Percentiles rank a stretch among this genome's conserved stretches.
Evolutionary conservation across 2,888 invertebrate species (phyloP).

Genomic region (Rambutsinella grinnellia): DNA sequence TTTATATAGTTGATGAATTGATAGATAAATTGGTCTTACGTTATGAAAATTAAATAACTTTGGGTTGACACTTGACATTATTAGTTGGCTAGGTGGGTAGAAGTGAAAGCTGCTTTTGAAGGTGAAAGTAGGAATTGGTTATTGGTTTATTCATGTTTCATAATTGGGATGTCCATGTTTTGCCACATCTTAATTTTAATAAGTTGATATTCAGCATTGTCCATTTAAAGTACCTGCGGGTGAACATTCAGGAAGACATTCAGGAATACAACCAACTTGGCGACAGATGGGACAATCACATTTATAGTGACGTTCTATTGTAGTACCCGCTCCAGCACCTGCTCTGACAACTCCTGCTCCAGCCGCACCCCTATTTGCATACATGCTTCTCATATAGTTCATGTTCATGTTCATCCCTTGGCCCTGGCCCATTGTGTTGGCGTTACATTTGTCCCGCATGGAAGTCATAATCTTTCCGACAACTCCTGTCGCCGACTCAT

Average conservation of each 20-base stretch:
- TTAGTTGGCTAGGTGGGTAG: too few species aligned
- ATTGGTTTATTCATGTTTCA: too few species aligned
- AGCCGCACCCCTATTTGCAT: background rate
- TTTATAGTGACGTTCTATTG: background rate
- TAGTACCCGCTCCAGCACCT: background rate
- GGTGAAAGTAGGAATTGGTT: too few species aligned
- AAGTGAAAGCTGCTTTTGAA: too few species aligned
- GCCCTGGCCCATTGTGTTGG: background rate
- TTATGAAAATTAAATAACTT: too few species aligned
- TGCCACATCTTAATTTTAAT: too few species aligned
- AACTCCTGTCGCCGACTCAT: constrained; percentile 4
- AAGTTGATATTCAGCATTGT: background rate
- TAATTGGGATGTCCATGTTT: too few species aligned
- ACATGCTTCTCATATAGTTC: background rate
- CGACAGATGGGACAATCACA: constrained; percentile 40
- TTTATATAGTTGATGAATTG: too few species aligned
- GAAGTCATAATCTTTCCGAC: background rate
- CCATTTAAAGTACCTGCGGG: background rate
- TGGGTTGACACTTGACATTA: too few species aligned
- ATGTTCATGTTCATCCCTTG: background rate
- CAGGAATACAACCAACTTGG: constrained; percentile 29
- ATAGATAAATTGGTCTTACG: too few species aligned
- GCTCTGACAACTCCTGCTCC: background rate
- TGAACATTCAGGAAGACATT: constrained; percentile 29
- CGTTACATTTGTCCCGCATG: background rate